Evolutionary conservation across 1,140 invertebrate genomes (phyloP), one percentile per base, ranked within the genome.

Genomic region (Berghia stephanieae): DNA sequence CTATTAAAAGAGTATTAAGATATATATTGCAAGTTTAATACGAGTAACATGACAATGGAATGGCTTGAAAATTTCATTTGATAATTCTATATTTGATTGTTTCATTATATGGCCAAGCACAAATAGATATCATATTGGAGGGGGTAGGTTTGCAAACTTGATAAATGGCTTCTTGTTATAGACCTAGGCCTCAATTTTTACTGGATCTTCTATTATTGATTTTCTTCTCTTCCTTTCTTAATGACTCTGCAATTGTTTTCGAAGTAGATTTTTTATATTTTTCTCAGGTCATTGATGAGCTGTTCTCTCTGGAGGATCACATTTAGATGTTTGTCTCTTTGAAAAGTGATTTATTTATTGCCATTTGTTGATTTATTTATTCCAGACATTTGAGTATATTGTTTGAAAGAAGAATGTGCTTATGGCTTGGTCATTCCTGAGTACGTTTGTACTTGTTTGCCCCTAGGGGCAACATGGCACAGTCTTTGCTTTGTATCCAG

Each of bases 131-230:
- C n/a, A n/a, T n/a, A n/a, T n/a, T n/a, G n/a, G n/a, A n/a, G n/a
- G n/a, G n/a, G n/a, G n/a, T n/a, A n/a, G n/a, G n/a, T n/a, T n/a
- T n/a, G n/a, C n/a, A n/a, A n/a, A n/a, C 91, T 90, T 80, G 96
- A 96, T 18, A 96, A 95, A n/a, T 96, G 96, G 21, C 96, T 96
- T 89, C 94, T 94, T 0, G 93, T 94, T 24, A 94, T 96, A 42
- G 70, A 52, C n/a, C 78, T 72, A 16, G 52, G 71, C 1, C 68
- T 79, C 52, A 72, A 79, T 43, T 72, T 68, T 75, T 75, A 68
- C 63, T 3, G 60, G 6, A 24, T 40, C 21, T 71, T 79, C 40
- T 75, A 72, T 72, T 74, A 57, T 4, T 60, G 24, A 27, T 4
- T 60, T 60, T 60, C 34, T 21, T 8, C 24, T 31, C 24, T 60